Evolutionary conservation across 2,888 invertebrate species (phyloP), one percentile per base, ranked within the genome.

Genomic region (Malachius bipustulatus): DNA sequence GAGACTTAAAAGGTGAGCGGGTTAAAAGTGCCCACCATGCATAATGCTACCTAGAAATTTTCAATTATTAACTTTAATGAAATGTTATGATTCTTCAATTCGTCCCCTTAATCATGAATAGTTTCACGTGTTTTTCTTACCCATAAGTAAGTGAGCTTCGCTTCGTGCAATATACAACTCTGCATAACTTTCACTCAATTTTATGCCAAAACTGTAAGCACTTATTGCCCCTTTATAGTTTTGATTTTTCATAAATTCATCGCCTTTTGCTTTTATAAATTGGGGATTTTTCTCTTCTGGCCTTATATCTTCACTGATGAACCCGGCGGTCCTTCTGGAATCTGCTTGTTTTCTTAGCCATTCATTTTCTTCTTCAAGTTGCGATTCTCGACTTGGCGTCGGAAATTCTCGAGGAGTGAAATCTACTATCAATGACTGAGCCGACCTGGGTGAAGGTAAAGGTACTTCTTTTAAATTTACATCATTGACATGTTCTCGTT

Each of bases 251-350:
- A 82, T 77, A 59, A 88, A 83, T 41, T 78, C 75, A 54, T 82
- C 77, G 31, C 85, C 88, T 61, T 87, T 88, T 41, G 76, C 75
- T 51, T 82, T 75, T 36, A 88, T 70, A 77, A 82, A 88, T 41
- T 77, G 71, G 0, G 87, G 85, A 60, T 87, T 82, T 46, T 75
- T 77, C 59, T 89, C 88, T 53, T 88, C 85, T 1, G 79, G 75
- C 24, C 77, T 65, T 2, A 83, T 64, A 53, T 83, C 81, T 53
- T 78, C 77, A 4, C 76, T 73, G 2, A 73, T 64, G 51, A 84
- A 79, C 13, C 85, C 84, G 33, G 67, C 70, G 2, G 72, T 71
- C 52, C 77, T 65, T 48, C 80, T 66, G 6, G 82, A 81, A 51
- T 77, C 72, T 2, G 77, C 78, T 50, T 87, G 79, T 55, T 87